Evolutionary conservation across 2,888 invertebrate species (phyloP).

Genomic region (Drosophila prolongata): DNA sequence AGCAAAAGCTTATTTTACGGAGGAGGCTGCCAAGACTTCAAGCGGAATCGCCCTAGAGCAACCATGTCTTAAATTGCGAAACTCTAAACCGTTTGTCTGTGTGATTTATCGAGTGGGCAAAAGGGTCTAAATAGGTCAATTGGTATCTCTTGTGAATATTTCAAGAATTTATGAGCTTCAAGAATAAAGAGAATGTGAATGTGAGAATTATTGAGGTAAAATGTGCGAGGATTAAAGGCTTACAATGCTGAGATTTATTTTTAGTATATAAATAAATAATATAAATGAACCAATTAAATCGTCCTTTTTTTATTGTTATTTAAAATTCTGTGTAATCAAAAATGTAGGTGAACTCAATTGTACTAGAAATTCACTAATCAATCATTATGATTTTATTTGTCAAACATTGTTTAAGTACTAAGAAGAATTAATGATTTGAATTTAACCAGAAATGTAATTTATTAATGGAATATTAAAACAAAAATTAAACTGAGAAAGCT

Average conservation of each 20-base stretch:
- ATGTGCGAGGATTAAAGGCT: background rate
- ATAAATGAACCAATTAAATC: background rate
- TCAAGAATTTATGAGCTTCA: conserved; percentile 22
- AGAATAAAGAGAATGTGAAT: conserved; percentile 1
- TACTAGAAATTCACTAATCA: background rate
- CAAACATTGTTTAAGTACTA: no score
- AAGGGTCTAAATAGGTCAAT: conserved; percentile 37
- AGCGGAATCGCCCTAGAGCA: background rate
- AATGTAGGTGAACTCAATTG: background rate
- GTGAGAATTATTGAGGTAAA: conserved; percentile 2
- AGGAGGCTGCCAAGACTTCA: conserved; percentile 1
- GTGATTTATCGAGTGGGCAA: conserved; percentile 24
- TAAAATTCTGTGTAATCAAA: no score
- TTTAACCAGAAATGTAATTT: no score
- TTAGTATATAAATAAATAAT: background rate
- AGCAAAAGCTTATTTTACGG: conserved; percentile 17
- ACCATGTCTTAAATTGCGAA: conserved; percentile 32
- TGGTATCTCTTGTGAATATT: conserved; percentile 28
- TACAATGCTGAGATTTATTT: background rate
- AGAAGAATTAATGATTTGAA: no score
- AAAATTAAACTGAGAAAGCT: background rate
- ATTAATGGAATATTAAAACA: no score
- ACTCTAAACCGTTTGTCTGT: conserved; percentile 37
- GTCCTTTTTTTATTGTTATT: background rate
- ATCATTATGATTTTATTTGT: background rate